Evolutionary conservation across 2,888 invertebrate genomes (phyloP).

Genomic region (Ichneumon xanthorius): DNA sequence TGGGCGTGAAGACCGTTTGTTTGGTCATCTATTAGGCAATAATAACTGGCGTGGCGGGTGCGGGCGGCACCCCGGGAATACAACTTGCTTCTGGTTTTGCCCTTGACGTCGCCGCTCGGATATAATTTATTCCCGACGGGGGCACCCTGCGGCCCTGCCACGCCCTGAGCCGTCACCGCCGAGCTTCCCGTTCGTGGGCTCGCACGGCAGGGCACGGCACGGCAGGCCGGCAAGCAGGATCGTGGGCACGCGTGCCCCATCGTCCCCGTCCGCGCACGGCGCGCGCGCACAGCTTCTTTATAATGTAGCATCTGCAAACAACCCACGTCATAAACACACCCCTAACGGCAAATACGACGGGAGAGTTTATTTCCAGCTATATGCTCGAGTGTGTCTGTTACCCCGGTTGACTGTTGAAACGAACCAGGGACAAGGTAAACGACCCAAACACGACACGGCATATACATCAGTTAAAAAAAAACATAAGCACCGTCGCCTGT

Average conservation of each 20-base stretch:
- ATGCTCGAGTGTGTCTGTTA: conserved; percentile 31
- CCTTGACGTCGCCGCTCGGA: conserved; percentile 74
- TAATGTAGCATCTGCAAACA: conserved; percentile 81
- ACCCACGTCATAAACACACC: conserved; percentile 82
- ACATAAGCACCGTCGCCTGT: not conserved
- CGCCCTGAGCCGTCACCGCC: conserved; percentile 80
- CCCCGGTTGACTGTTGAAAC: conserved; percentile 10
- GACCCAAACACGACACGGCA: conserved; percentile 29
- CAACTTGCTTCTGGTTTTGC: conserved; percentile 46
- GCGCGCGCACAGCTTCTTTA: conserved; percentile 78
- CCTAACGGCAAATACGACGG: conserved; percentile 73
- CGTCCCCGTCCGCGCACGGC: conserved; percentile 62
- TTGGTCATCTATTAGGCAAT: conserved; percentile 82
- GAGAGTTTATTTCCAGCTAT: conserved; percentile 54
- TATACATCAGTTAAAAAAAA: conserved; percentile 1
- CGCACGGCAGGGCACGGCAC: not conserved
- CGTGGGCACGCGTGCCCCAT: conserved; percentile 42
- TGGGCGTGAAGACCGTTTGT: conserved; percentile 82
- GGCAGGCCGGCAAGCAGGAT: conserved; percentile 28
- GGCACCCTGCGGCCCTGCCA: conserved; percentile 82
- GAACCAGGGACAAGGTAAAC: conserved; percentile 33
- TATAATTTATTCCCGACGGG: conserved; percentile 82
- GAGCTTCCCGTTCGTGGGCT: conserved; percentile 50
- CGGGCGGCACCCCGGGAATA: conserved; percentile 25
- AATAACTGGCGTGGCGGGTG: conserved; percentile 75